Evolutionary conservation across 2,888 invertebrate genomes (phyloP), one percentile per base, ranked within the genome.

Genomic region (Lysandra bellargus): DNA sequence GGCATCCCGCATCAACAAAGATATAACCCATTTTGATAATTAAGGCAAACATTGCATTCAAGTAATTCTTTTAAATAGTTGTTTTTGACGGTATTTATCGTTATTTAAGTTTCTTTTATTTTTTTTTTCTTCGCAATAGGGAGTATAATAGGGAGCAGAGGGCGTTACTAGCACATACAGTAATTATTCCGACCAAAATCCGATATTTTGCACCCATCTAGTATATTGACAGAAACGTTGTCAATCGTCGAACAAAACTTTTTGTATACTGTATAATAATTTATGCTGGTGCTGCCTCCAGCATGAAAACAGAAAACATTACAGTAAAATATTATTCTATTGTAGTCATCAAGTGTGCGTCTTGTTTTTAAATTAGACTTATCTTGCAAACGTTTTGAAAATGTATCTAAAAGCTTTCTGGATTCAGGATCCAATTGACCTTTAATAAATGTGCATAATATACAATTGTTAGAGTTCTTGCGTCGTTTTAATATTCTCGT

Each of bases 1-100:
- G 75, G 74, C 80, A 80, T 81, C 78, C 61, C 73, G 74, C 80
- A 80, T 81, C 78, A 61, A 61, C 61, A 61, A n/a, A 61, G 23
- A n/a, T n/a, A n/a, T 61, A 23, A 61, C 61, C 61, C 23, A 61
- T 61, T 61, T 61, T 61, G 61, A 23, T 61, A 61, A 23, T 61
- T 61, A 61, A 61, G 23, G 61, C 23, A 61, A 61, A 61, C 23
- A 61, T 61, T n/a, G 23, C 61, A 61, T 57, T 17, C 1, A 57
- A 57, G 12, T 17, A 17, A 57, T 4, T 57, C 53, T 53, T 1
- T 17, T 17, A 23, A 23, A 23, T 23, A 3, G 49, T 49, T 49
- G 49, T 57, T 57, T 57, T 17, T 57, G 14, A 17, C 17, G 12
- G 12, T 53, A 2, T 60, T 60, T n/a, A 40, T 6, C 5, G 40